These are phyloP conservation scores for Drosophila ezoana DNA, from an alignment of 2,888 invertebrate genomes.

Conservation along the genomic window DNA sequence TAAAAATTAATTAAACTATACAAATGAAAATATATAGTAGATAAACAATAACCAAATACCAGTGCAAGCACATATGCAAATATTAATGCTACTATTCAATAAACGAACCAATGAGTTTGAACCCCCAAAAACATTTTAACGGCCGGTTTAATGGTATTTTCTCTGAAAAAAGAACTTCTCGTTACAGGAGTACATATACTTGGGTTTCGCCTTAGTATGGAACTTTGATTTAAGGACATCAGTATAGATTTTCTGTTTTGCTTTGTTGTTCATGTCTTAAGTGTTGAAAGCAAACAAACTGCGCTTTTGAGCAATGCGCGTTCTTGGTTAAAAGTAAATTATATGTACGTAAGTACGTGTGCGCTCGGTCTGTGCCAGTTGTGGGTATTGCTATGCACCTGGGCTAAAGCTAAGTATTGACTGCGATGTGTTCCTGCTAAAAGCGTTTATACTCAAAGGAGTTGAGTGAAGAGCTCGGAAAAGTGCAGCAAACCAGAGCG, in stretches of 20 bases:
- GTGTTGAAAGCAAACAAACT: conserved; percentile 68
- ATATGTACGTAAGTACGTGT: conserved; percentile 7
- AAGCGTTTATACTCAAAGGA: conserved; percentile 67
- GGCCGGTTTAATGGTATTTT: no score
- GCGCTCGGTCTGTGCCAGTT: conserved; percentile 13
- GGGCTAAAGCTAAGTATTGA: conserved; percentile 20
- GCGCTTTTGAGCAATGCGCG: conserved; percentile 52
- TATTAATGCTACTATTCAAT: no score
- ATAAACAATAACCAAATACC: no score
- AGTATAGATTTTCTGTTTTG: conserved; percentile 34
- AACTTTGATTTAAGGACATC: conserved; percentile 36
- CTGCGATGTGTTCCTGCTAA: conserved; percentile 48
- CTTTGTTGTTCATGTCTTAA: conserved; percentile 44
- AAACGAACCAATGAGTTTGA: no score
- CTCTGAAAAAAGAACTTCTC: no score
- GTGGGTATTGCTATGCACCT: conserved; percentile 32
- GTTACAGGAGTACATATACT: no score
- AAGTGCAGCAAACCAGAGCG: conserved; percentile 54
- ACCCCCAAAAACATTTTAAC: no score
- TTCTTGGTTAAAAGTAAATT: neutral
- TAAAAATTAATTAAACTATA: no score
- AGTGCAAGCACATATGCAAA: no score
- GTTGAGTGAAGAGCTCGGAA: conserved; percentile 33
- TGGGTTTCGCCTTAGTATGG: neutral
- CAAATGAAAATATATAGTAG: no score